These are phyloP conservation scores for Meriones psammophilus DNA, from an alignment of 2,797 vertebrate species.

Conservation along the genomic window DNA sequence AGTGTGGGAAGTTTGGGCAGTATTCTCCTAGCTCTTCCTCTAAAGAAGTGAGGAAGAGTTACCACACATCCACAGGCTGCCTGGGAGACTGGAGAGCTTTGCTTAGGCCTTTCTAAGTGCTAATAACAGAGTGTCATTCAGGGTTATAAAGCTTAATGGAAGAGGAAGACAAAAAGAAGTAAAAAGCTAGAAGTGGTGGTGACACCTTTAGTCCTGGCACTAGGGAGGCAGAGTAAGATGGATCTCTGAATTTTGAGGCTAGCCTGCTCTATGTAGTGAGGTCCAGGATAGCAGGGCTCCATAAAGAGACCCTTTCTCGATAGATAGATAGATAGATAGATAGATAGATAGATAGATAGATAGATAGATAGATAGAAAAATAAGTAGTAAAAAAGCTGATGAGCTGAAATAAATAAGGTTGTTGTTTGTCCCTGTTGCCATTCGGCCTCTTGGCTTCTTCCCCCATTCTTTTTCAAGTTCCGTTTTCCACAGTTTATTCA, in stretches of 20 bases:
- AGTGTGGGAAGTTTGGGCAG: rapidly evolving
- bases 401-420: background rate
- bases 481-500: background rate
- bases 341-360: too few relatives aligned
- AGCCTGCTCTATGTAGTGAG: background rate
- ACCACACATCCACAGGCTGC: rapidly evolving
- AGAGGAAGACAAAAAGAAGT: background rate
- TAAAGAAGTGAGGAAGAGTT: background rate
- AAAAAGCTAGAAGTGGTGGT: background rate
- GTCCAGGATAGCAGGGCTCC: background rate
- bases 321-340: too few relatives aligned
- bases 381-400: background rate
- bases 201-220: background rate
- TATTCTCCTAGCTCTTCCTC: background rate
- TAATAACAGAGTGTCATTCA: background rate
- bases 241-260: background rate
- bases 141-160: background rate
- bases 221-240: too few relatives aligned
- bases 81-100: background rate
- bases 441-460: background rate
- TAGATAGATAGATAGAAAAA: background rate
- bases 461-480: background rate
- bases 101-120: background rate
- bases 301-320: background rate
- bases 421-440: rapidly evolving